Evolutionary conservation across 37 sponge, comb jelly and placozoan species (phyloP).

Genomic region (Oopsacas minuta): DNA sequence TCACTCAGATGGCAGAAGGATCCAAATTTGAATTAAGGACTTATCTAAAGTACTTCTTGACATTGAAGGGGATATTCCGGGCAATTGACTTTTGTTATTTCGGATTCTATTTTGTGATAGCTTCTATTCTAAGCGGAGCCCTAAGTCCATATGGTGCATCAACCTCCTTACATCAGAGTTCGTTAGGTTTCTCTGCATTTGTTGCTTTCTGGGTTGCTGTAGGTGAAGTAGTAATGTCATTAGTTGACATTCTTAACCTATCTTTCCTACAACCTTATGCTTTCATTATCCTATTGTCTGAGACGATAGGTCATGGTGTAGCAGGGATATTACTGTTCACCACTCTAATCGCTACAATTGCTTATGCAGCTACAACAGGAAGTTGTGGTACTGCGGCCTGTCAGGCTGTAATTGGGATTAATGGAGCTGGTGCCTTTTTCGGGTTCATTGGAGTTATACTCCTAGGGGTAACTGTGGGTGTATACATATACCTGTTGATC

Average conservation of each 20-base stretch:
- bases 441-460: background rate
- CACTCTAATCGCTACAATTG: background rate
- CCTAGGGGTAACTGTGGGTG: background rate
- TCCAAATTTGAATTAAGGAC: background rate
- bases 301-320: background rate
- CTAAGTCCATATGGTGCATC: background rate
- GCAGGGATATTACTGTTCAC: background rate
- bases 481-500: background rate
- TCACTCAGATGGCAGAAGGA: background rate
- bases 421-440: background rate
- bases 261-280: background rate
- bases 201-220: background rate
- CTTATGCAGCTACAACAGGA: background rate
- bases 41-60: background rate
- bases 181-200: background rate
- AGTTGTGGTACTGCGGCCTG: background rate
- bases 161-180: background rate
- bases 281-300: background rate
- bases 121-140: background rate
- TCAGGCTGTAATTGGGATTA: background rate
- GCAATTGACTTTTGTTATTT: background rate
- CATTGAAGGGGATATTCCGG: background rate
- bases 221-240: background rate
- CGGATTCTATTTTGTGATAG: background rate
- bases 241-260: background rate